Conservation (phyloP, 2,888 invertebrate genomes). For the Empis stercorea region DNA sequence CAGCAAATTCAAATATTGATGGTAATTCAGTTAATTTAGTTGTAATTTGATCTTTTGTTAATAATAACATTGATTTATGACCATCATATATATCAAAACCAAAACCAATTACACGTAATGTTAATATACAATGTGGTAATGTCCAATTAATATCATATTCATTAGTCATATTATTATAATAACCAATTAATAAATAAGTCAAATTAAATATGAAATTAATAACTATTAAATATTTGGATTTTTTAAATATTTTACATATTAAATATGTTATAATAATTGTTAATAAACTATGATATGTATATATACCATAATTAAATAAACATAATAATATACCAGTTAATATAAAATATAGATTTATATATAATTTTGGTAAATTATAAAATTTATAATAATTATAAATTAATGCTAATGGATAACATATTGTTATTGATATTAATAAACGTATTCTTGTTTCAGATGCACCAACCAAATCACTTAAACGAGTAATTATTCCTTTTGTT, state of each 20-base stretch:
- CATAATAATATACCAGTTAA: conserved; percentile 59
- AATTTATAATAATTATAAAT: conserved; percentile 45
- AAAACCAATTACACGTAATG: conserved; percentile 76
- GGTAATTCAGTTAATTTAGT: conserved; percentile 55
- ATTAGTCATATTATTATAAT: conserved; percentile 65
- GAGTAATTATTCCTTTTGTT: conserved; percentile 13
- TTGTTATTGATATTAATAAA: conserved; percentile 47
- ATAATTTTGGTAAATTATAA: conserved; percentile 43
- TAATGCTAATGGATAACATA: conserved; percentile 57
- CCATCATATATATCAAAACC: conserved; percentile 75
- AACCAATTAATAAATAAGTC: conserved; percentile 63
- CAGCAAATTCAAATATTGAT: conserved; percentile 63
- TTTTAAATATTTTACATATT: conserved; percentile 42
- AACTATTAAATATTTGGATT: conserved; percentile 41
- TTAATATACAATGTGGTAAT: conserved; percentile 92
- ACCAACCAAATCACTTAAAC: conserved; percentile 40
- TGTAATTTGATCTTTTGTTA: conserved; percentile 58
- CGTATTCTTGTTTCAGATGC: conserved; percentile 52
- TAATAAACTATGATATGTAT: conserved; percentile 60
- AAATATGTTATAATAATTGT: conserved; percentile 61
- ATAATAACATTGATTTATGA: conserved; percentile 34
- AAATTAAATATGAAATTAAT: conserved; percentile 72
- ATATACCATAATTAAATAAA: conserved; percentile 71
- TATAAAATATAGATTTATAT: conserved; percentile 48
- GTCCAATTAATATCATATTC: conserved; percentile 95